Conservation (phyloP, 2,113 vertebrate species). For the Embiotoca jacksoni region DNA sequence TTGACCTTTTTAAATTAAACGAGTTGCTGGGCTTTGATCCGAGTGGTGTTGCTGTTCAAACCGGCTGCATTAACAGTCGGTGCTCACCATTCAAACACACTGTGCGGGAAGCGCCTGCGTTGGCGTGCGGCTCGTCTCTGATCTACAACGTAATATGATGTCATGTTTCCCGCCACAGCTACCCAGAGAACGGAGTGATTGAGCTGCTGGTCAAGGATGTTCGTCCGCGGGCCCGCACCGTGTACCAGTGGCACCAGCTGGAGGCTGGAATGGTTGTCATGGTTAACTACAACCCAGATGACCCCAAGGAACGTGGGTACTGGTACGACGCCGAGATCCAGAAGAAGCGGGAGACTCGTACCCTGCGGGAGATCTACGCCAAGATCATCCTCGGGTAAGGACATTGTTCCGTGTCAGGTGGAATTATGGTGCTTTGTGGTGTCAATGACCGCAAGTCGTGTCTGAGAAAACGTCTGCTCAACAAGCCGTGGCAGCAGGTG, state of each 20-base stretch:
- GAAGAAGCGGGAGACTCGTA: conserved; percentile 90
- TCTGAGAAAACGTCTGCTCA: not conserved
- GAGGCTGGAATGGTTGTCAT: conserved; percentile 92
- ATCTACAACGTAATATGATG: not conserved
- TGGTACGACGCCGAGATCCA: conserved; percentile 97
- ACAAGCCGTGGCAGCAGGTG: not conserved
- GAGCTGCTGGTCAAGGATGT: conserved; percentile 87
- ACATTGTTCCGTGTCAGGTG: not conserved
- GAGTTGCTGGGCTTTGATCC: not conserved
- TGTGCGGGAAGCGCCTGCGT: conserved; percentile 35
- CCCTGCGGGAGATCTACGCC: conserved; percentile 87
- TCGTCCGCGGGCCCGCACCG: conserved; percentile 89
- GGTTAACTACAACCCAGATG: conserved; percentile 96
- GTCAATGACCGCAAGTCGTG: not conserved
- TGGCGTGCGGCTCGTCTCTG: conserved; percentile 4
- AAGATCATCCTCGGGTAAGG: conserved; percentile 93
- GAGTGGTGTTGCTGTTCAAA: not conserved
- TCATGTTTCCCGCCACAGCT: conserved; percentile 79
- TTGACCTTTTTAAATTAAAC: too few species aligned
- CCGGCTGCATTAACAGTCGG: not conserved
- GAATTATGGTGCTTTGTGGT: not conserved
- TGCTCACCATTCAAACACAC: conserved; percentile 21
- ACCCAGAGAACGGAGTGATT: conserved; percentile 93
- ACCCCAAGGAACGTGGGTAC: conserved; percentile 93
- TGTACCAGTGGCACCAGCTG: conserved; percentile 93